Base-by-base conservation (phyloP, 2,113 vertebrate species). In the Ailuropoda melanoleuca region DNA sequence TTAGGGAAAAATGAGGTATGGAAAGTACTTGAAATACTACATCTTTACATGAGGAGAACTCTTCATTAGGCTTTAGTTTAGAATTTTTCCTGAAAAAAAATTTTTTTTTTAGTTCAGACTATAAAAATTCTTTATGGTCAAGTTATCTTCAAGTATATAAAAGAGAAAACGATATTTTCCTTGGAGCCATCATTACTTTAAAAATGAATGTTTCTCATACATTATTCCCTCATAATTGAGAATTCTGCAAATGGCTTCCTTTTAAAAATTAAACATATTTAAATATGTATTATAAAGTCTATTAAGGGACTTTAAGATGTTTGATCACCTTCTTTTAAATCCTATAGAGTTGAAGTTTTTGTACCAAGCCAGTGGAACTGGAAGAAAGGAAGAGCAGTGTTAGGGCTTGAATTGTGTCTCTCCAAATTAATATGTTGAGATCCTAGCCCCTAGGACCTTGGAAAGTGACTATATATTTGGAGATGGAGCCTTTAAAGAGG, bases 331-430 rank as follows among this genome's bases (percentile, higher is more conserved):
- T 99, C 98, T 92, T 98, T 97, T 7, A 99, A 96, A 96, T 99
- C 98, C 34, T 98, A 91, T 80, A 99, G 90, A 9, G 95, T 83
- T 13, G 8, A 99, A 96, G 85, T 98, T 99, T 81, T 98, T 99
- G 97, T 98, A 98, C 87, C 99, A 98, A 11, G 93, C 98, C 62
- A 88, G n/a, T 14, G 98, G 98, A 89, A 99, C 98, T 84, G 97
- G 93, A 24, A 99, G 72, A 74, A 98, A 46, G 97, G 92, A 26
- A 99, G 77, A 74, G 97, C 55, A 58, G 3, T 78, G 26, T 7
- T 91, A 26, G 46, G 23, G 58, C 24, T 31, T 58, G 48, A 68
- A 58, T 50, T 74, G 37, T 84, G 29, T 70, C 39, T 4, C 4
- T 66, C 64, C 26, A 48, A 48, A 58, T 70, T 70, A 15, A 55